Evolutionary conservation across 2,113 vertebrate genomes (phyloP).

Genomic region (Struthio camelus): DNA sequence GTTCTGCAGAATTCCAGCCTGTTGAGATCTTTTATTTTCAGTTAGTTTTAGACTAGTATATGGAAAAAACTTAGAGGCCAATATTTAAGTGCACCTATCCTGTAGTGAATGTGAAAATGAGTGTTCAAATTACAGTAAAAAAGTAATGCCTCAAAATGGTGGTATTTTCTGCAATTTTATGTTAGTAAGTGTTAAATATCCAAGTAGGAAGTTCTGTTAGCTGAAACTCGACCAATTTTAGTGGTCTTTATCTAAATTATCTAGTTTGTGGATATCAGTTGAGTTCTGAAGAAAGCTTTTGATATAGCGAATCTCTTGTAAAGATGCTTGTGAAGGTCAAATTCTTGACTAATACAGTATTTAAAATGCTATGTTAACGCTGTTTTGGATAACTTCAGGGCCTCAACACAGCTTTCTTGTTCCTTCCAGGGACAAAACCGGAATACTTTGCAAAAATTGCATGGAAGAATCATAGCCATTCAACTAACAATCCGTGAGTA

Average conservation of each 20-base stretch:
- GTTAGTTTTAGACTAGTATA: neutral
- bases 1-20: neutral
- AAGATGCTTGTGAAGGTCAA: neutral
- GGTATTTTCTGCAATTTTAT: neutral
- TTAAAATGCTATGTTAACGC: neutral
- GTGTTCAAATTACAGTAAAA: neutral
- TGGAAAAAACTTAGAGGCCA: neutral
- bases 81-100: neutral
- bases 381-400: neutral
- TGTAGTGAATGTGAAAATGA: neutral
- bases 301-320: neutral
- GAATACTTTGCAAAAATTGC: conserved; percentile 98
- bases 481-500: conserved; percentile 94
- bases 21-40: neutral
- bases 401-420: neutral
- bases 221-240: neutral
- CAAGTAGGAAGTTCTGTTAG: neutral
- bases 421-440: conserved; percentile 85
- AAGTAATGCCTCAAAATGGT: neutral
- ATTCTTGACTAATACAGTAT: neutral
- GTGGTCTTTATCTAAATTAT: neutral
- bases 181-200: neutral
- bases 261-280: neutral
- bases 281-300: neutral
- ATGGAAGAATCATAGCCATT: conserved; percentile 98